Base-by-base conservation (phyloP, 2,888 invertebrate species). In the Himalopsyche japonica region DNA sequence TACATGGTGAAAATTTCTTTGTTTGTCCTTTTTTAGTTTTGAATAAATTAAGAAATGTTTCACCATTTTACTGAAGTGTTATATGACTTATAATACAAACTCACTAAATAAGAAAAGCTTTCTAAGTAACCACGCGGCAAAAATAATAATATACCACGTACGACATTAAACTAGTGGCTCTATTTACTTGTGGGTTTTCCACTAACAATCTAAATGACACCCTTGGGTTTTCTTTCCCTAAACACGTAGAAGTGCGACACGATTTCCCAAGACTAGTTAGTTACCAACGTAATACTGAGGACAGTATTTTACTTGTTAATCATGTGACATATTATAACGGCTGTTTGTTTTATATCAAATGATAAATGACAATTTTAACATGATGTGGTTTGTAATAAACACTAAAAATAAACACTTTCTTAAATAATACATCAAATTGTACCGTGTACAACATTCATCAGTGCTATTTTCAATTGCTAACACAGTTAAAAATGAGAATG, bases 81-180 rank as follows among this genome's bases (percentile, higher is more conserved):
- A 43, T 43, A 37, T 3, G 4, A 43, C 43, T 43, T 15, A 43
- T 15, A 43, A 70, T 70, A 30, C 30, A 70, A 70, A 30, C 30
- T 70, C 24, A 37, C 8, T 34, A 43, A 34, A 77, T 24, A 77
- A 77, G 18, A 37, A 7, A 77, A 78, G 77, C n/a, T 48, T 49
- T 15, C 70, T 70, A 27, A 70, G 70, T 70, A 70, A 70, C 27
- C 70, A 30, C 70, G 70, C 79, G 82, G 64, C 20, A 43, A 82
- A 76, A 82, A 76, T 82, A 82, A 76, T 82, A 82, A 81, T 64
- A 64, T 76, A 27, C n/a, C 82, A 82, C 82, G 82, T 82, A 82
- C 43, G 15, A 76, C 43, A 70, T 76, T 82, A 82, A 82, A 82
- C 76, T 82, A 82, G 43, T 76, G 76, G 18, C 43, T 76, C 47